Evolutionary conservation across 1,140 invertebrate genomes (phyloP), one percentile per base, ranked within the genome.

Genomic region (Aphelenchoides besseyi): DNA sequence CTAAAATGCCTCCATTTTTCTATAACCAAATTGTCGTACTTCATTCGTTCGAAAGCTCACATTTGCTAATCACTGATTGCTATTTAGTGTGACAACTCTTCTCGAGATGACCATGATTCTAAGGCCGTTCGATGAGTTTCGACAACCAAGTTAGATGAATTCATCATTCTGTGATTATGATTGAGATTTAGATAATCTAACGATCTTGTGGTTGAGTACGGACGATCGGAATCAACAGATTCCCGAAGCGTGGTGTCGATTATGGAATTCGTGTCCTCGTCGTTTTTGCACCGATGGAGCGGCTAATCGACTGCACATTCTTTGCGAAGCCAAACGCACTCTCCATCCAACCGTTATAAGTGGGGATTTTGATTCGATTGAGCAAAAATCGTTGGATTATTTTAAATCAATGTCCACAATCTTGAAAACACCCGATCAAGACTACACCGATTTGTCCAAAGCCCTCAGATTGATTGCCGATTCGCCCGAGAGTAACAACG

Each of bases 291-390:
- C 63, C 12, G 69, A 70, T 54, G 69, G 69, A 9, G 69, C 69
- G 9, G 69, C 69, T 28, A 70, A 70, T 54, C 16, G 23, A 16
- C 33, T 70, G 32, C 32, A 23, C 5, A 18, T 23, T n/a, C 26
- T 67, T 23, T 64, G 57, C 30, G 37, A 23, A 30, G 36, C n/a
- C n/a, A 28, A 32, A 33, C 32, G 26, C 8, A 29, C 23, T 26
- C 16, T 16, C 1, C 26, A 12, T 29, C 69, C 69, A 29, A 70
- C 18, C 23, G 26, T 68, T 23, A 68, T 70, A 33, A 33, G 37
- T 33, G 70, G 70, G 3, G 70, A 71, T 41, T 70, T 71, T 26
- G 70, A 71, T 54, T 70, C 66, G 3, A 69, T 71, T 59, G 18
- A 12, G 1, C 9, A 30, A 16, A 16, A 26, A 3, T 26, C 70